Evolutionary conservation across 2,113 vertebrate genomes (phyloP), one percentile per base, ranked within the genome.

Genomic region (Capreolus pygargus): DNA sequence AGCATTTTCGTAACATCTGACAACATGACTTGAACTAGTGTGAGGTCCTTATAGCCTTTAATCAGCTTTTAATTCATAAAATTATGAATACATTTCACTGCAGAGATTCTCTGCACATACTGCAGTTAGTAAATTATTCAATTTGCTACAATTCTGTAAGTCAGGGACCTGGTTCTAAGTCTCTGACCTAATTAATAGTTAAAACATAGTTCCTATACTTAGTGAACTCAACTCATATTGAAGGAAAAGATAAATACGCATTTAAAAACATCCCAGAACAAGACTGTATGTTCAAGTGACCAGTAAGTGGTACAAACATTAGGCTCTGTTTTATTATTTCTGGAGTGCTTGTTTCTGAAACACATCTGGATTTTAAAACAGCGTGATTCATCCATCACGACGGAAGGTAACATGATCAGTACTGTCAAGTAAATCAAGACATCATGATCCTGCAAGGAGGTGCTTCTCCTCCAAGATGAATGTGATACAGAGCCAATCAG

Each of bases 291-390:
- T 43, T 86, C 96, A 91, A 52, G 33, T 86, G 82, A 36, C 79
- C 50, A 60, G 45, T 15, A 15, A 67, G 58, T 60, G 14, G 57
- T 6, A 33, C 55, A 70, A 61, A 52, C 78, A 83, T 39, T 13
- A 74, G 78, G 28, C 67, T 82, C 67, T 52, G 30, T 45, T 87
- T 79, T 33, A 55, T 79, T 52, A 84, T 30, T 47, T 83, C 82
- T 85, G 64, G 85, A 84, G 89, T 74, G 57, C 57, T 85, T 78
- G 19, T 74, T 82, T 54, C 83, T 90, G 45, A 94, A 86, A 50
- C n/a, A 67, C 39, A 97, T 74, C 45, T 84, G 94, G 36, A 92
- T 92, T 86, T 96, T 86, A 54, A 70, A 83, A 74, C 25, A 43
- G 84, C 21, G 27, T 84, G 36, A 67, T 60, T 89, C 61, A 86